Conservation (phyloP, 2,797 vertebrate genomes). For the Pogonophryne albipinna region DNA sequence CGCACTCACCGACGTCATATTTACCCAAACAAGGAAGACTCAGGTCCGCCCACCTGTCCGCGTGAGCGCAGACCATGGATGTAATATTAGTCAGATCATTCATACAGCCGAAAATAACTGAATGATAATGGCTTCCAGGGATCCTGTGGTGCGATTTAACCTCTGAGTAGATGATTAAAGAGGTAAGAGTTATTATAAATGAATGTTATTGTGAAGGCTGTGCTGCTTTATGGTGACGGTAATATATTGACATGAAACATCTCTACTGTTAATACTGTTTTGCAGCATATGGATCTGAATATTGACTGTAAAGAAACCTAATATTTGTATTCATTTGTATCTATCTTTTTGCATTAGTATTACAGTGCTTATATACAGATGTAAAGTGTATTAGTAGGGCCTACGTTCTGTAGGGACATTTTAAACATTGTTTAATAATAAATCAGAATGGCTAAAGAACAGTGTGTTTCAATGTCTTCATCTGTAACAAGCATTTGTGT, state of each 20-base stretch:
- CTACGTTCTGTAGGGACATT: neutral
- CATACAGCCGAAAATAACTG: neutral
- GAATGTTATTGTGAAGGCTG: neutral
- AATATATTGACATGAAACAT: neutral
- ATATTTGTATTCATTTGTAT: neutral
- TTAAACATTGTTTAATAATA: neutral
- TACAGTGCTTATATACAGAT: neutral
- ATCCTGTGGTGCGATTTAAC: neutral
- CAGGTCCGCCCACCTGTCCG: neutral
- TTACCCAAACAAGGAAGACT: conserved; percentile 29
- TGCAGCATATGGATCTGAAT: too few species aligned
- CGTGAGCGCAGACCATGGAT: conserved; percentile 23
- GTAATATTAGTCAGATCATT: conserved; percentile 2
- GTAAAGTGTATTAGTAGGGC: neutral
- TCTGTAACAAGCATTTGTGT: neutral
- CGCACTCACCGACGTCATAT: conserved; percentile 20
- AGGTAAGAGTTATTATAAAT: conserved; percentile 36
- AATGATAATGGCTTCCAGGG: neutral
- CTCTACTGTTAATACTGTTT: neutral
- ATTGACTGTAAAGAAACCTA: neutral
- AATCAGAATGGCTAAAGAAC: neutral
- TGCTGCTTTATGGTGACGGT: neutral
- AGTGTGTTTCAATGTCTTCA: neutral
- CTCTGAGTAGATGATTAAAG: neutral
- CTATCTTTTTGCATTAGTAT: neutral